Evolutionary conservation across 2,113 vertebrate genomes (phyloP).

Genomic region (Glaucomys volans): DNA sequence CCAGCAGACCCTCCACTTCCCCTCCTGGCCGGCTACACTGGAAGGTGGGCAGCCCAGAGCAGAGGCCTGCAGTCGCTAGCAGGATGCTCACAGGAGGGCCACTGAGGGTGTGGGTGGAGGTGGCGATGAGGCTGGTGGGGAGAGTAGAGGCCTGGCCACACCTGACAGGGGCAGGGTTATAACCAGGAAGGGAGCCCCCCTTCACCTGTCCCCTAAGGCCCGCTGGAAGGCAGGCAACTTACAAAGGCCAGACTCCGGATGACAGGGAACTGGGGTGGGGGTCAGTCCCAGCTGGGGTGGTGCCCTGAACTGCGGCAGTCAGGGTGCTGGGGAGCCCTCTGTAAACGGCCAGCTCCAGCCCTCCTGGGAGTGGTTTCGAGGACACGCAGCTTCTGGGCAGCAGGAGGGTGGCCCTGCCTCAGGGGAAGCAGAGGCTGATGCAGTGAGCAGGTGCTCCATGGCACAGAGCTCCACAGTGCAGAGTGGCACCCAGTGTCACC

Average conservation of each 20-base stretch:
- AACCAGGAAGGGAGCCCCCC: rapidly evolving
- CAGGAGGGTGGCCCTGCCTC: rapidly evolving
- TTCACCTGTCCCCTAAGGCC: neutral
- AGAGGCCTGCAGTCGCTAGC: too few relatives aligned
- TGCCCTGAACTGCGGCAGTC: neutral
- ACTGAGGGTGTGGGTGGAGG: rapidly evolving
- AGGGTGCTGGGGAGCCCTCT: rapidly evolving
- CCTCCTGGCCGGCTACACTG: rapidly evolving
- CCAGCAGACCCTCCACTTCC: neutral
- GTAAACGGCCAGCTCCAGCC: rapidly evolving
- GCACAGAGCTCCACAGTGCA: rapidly evolving
- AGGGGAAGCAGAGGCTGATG: too few relatives aligned
- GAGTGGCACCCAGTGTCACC: neutral
- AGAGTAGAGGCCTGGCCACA: neutral
- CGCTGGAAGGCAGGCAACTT: neutral
- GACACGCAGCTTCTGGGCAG: neutral
- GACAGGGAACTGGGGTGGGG: neutral
- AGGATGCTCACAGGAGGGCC: neutral
- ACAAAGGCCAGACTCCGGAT: neutral
- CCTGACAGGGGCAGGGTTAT: too few relatives aligned
- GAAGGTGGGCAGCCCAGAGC: neutral
- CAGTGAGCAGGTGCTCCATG: neutral
- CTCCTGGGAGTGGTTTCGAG: rapidly evolving
- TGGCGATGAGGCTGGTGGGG: rapidly evolving
- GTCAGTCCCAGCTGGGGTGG: neutral